Percentiles rank a stretch among this genome's conserved stretches.
These are phyloP conservation scores for Ranitomeya imitator DNA, from an alignment of 2,113 vertebrate genomes.

Conservation along the genomic window DNA sequence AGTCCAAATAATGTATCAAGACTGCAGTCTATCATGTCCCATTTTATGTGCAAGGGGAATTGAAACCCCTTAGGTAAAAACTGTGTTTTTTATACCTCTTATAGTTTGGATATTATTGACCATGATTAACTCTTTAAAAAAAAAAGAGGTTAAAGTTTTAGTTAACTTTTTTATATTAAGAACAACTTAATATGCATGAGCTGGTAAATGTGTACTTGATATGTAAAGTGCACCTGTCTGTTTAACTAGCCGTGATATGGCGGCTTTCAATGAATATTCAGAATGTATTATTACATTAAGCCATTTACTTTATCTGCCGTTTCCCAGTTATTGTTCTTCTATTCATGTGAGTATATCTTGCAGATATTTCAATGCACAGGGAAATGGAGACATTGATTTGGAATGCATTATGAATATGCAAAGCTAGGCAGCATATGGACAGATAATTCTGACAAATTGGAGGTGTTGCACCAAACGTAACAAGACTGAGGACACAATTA, in stretches of 20 bases:
- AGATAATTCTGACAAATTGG: constrained; percentile 47
- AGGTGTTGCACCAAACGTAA: constrained; percentile 18
- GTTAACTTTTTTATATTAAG: neutral
- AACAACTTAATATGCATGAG: constrained; percentile 4
- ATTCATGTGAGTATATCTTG: neutral
- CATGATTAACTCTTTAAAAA: neutral
- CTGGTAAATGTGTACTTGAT: neutral
- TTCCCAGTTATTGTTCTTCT: constrained; percentile 16
- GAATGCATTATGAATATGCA: constrained; percentile 38
- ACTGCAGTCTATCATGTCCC: no score
- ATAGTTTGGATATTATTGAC: no score
- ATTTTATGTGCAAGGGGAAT: no score
- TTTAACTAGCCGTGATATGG: neutral
- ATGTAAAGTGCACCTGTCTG: neutral
- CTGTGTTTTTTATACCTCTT: no score
- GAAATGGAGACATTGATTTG: constrained; percentile 23
- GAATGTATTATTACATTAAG: neutral
- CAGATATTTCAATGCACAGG: constrained; percentile 13
- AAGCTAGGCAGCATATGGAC: constrained; percentile 26
- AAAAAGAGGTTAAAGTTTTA: neutral
- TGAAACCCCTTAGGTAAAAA: no score
- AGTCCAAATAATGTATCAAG: no score
- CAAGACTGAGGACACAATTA: constrained; percentile 44
- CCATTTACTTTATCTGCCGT: constrained; percentile 11
- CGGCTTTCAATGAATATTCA: constrained; percentile 27